A percentile compares a stretch with the other conserved stretches of the same genome.
Evolutionary conservation across 2,888 invertebrate genomes (phyloP).

Genomic region (Syritta pipiens): DNA sequence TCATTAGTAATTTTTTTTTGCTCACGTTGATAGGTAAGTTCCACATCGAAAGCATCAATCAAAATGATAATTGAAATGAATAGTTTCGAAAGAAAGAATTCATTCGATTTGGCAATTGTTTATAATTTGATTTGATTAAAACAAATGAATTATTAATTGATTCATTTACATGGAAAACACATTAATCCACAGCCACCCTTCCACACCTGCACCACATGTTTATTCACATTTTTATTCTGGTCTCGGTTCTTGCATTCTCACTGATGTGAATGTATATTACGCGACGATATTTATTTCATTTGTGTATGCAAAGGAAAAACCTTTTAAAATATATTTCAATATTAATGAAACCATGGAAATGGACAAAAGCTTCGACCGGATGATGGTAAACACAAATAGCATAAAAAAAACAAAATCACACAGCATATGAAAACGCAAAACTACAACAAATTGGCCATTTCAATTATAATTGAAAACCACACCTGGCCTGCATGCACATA

Average conservation of each 20-base stretch:
- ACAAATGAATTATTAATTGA: slow-evolving; percentile 12
- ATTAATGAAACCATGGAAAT: not conserved
- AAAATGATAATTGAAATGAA: not conserved
- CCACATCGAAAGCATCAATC: not conserved
- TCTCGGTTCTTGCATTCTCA: not conserved
- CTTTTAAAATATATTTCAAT: slow-evolving; percentile 5
- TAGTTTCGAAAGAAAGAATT: not conserved
- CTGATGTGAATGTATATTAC: not conserved
- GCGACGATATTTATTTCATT: slow-evolving; percentile 19
- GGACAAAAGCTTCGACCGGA: not conserved
- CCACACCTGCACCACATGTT: too few relatives aligned
- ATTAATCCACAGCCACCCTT: too few relatives aligned
- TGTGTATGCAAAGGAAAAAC: not conserved
- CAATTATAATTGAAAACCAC: slow-evolving; percentile 25
- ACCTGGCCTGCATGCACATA: not conserved
- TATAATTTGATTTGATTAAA: slow-evolving; percentile 14
- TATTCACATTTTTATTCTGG: not conserved
- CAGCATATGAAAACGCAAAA: not conserved
- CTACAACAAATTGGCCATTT: slow-evolving; percentile 16
- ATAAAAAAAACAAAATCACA: not conserved
- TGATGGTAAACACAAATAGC: not conserved
- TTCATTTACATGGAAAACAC: slow-evolving; percentile 19
- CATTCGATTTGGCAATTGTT: not conserved
- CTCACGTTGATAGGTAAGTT: too few relatives aligned
- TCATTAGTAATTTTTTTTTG: too few relatives aligned